phyloP scores from a whole-genome alignment of 2,888 invertebrate genomes.

The Onthophagus sagittarius region DNA sequence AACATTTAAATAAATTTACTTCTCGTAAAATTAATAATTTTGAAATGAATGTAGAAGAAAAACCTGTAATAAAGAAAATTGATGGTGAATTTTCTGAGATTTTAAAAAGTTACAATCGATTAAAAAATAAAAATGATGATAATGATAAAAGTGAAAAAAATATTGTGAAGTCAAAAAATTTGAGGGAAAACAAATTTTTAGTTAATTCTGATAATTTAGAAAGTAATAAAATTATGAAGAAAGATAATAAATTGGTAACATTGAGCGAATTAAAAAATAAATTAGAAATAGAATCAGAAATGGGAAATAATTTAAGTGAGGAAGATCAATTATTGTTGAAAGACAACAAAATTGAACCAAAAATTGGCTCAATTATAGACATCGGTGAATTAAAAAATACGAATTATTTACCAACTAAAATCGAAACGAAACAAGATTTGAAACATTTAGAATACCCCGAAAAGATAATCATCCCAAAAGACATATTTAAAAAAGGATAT shows the following conservation, averaged over 20 bases:
- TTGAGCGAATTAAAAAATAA: constrained; percentile 1
- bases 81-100: constrained; percentile 52
- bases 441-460: constrained; percentile 52
- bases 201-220: no score
- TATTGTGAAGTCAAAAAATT: constrained; percentile 14
- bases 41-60: constrained; percentile 30
- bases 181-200: constrained; percentile 19
- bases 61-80: constrained; percentile 43
- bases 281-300: constrained; percentile 4
- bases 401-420: constrained; percentile 18
- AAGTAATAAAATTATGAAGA: not conserved
- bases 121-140: constrained; percentile 46
- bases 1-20: constrained; percentile 66
- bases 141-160: constrained; percentile 38
- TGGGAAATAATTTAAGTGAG: constrained; percentile 13
- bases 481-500: constrained; percentile 58
- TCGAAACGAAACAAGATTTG: constrained; percentile 30
- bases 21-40: constrained; percentile 47
- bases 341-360: constrained; percentile 33
- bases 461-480: constrained; percentile 66
- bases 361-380: not conserved
- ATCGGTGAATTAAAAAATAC: constrained; percentile 21
- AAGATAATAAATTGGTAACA: constrained; percentile 16
- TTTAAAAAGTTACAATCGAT: constrained; percentile 41
- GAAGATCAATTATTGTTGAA: constrained; percentile 31